Evolutionary conservation across 2,797 vertebrate genomes (phyloP).

Genomic region (Catostomus latipinnis): DNA sequence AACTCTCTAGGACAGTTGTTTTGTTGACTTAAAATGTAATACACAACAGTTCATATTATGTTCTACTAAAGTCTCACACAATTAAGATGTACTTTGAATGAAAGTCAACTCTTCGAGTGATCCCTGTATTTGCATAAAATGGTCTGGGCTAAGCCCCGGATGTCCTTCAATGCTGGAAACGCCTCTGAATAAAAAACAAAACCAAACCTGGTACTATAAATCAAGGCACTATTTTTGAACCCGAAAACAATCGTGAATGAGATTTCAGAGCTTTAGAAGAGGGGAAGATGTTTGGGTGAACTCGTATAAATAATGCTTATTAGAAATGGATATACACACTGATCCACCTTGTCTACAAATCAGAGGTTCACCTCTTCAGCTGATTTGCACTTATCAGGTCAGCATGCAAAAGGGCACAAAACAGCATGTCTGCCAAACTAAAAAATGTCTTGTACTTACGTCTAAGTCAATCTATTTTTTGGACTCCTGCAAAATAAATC

Average conservation of each 20-base stretch:
- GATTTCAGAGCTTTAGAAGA: not conserved
- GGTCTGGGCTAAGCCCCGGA: too few species aligned
- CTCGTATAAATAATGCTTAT: not conserved
- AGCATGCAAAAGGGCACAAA: constrained; percentile 69
- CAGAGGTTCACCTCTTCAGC: constrained; percentile 20
- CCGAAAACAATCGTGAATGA: not conserved
- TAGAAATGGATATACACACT: not conserved
- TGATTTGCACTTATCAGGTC: constrained; percentile 52
- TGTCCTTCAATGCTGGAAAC: too few species aligned
- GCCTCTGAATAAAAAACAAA: too few species aligned
- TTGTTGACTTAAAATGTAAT: too few species aligned
- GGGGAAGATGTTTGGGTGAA: not conserved
- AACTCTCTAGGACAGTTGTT: too few species aligned
- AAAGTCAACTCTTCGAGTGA: too few species aligned
- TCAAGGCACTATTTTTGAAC: too few species aligned
- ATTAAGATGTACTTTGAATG: too few species aligned
- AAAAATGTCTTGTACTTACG: constrained; percentile 71
- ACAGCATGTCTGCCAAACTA: constrained; percentile 67
- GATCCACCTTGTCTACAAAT: not conserved
- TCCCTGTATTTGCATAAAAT: too few species aligned
- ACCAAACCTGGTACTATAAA: too few species aligned
- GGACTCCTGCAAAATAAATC: constrained; percentile 69
- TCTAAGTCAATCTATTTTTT: constrained; percentile 72
- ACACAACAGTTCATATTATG: too few species aligned
- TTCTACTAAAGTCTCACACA: too few species aligned